These are phyloP conservation scores for Beaufortia kweichowensis DNA, from an alignment of 2,113 vertebrate genomes.

Conservation along the genomic window DNA sequence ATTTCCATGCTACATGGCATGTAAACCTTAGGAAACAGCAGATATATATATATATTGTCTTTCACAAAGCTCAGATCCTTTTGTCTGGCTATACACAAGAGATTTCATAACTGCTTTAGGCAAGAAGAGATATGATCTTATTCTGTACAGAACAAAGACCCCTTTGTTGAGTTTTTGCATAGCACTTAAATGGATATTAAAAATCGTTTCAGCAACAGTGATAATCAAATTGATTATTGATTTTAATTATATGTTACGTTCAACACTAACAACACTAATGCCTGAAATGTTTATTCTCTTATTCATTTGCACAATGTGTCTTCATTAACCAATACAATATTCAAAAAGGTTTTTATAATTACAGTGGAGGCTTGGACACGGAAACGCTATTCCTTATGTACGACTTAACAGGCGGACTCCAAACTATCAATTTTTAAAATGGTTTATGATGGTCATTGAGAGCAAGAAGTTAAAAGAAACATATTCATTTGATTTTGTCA, in stretches of 20 bases:
- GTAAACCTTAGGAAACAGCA: slow-evolving; percentile 34
- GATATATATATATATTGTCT: background rate
- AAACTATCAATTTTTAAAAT: background rate
- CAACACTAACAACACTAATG: too few relatives aligned
- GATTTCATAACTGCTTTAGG: slow-evolving; percentile 12
- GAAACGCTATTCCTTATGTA: too few relatives aligned
- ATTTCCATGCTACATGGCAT: slow-evolving; percentile 27
- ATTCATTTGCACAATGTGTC: background rate
- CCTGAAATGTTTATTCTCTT: background rate
- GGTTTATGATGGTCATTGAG: background rate
- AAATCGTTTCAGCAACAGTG: background rate
- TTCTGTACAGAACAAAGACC: background rate
- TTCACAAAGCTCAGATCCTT: slow-evolving; percentile 10
- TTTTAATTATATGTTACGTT: background rate
- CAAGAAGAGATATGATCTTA: background rate
- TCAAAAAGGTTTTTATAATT: background rate
- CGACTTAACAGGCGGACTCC: background rate
- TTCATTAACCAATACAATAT: background rate
- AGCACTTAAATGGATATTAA: background rate
- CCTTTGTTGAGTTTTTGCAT: slow-evolving; percentile 3
- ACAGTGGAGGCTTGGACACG: background rate
- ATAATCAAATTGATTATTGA: background rate
- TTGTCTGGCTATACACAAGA: slow-evolving; percentile 39
- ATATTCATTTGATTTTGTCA: too few relatives aligned
- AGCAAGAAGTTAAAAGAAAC: too few relatives aligned